Evolutionary conservation across 2,888 invertebrate species (phyloP).

Genomic region (Platypus cylindrus): DNA sequence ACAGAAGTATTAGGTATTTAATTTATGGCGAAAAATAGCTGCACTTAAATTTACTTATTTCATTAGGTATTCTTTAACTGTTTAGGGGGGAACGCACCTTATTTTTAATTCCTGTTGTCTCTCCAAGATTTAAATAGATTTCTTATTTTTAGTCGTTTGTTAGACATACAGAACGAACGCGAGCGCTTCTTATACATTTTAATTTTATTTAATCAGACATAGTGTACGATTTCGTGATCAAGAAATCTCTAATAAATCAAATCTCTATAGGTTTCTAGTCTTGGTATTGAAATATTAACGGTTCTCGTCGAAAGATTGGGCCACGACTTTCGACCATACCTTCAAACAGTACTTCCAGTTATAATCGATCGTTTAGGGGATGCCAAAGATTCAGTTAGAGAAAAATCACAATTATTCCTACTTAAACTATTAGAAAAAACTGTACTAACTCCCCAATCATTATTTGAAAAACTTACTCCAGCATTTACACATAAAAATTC

Average conservation of each 20-base stretch:
- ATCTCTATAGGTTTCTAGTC: slow-evolving; percentile 71
- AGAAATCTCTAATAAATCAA: too few relatives aligned
- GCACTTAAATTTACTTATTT: too few relatives aligned
- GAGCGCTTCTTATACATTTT: too few relatives aligned
- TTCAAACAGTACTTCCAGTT: slow-evolving; percentile 69
- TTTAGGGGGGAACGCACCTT: slow-evolving; percentile 28
- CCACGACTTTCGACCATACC: slow-evolving; percentile 74
- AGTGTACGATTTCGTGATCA: too few relatives aligned
- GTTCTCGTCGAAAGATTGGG: slow-evolving; percentile 78
- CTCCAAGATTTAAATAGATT: slow-evolving; percentile 29
- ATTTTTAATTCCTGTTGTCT: slow-evolving; percentile 27
- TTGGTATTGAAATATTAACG: slow-evolving; percentile 78
- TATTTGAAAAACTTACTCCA: slow-evolving; percentile 58
- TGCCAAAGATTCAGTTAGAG: slow-evolving; percentile 39
- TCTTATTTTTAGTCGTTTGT: slow-evolving; percentile 30
- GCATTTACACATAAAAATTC: slow-evolving; percentile 79
- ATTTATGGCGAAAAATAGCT: too few relatives aligned
- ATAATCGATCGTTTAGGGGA: slow-evolving; percentile 65
- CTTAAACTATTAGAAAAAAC: slow-evolving; percentile 61
- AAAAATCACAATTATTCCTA: slow-evolving; percentile 60
- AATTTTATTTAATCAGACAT: too few relatives aligned
- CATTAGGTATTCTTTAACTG: too few relatives aligned
- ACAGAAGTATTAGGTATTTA: too few relatives aligned
- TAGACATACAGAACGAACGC: too few relatives aligned
- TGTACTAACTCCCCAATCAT: slow-evolving; percentile 52